These are phyloP conservation scores for Crotalus helleri DNA, from an alignment of 2,113 vertebrate genomes.

Conservation along the genomic window DNA sequence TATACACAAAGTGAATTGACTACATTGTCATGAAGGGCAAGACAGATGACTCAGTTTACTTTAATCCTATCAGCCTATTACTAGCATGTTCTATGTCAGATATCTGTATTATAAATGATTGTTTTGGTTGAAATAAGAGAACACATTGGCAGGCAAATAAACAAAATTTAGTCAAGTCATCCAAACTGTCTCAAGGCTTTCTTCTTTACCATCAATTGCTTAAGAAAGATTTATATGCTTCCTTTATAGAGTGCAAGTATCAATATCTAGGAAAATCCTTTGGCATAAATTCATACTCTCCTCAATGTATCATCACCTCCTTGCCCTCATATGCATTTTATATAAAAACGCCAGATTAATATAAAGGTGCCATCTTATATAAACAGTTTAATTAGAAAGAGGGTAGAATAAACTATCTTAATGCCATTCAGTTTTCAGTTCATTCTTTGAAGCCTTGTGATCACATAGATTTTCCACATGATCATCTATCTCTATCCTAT, in stretches of 20 bases:
- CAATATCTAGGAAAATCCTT: not conserved
- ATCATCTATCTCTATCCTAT: not conserved
- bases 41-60: not conserved
- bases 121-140: not conserved
- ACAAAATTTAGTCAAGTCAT: not conserved
- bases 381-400: not conserved
- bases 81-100: not conserved
- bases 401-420: not conserved
- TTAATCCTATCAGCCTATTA: not conserved
- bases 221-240: not conserved
- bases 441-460: not conserved
- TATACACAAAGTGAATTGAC: not conserved
- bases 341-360: not conserved
- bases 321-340: not conserved
- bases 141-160: not conserved
- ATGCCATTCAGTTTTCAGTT: not conserved
- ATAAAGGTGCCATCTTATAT: not conserved
- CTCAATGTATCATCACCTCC: not conserved
- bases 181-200: not conserved
- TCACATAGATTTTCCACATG: not conserved
- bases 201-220: not conserved
- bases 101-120: not conserved
- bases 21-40: not conserved
- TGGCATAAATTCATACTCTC: not conserved
- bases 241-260: not conserved